Conservation (phyloP, 1,140 invertebrate genomes). For the Aphidius ervi region DNA sequence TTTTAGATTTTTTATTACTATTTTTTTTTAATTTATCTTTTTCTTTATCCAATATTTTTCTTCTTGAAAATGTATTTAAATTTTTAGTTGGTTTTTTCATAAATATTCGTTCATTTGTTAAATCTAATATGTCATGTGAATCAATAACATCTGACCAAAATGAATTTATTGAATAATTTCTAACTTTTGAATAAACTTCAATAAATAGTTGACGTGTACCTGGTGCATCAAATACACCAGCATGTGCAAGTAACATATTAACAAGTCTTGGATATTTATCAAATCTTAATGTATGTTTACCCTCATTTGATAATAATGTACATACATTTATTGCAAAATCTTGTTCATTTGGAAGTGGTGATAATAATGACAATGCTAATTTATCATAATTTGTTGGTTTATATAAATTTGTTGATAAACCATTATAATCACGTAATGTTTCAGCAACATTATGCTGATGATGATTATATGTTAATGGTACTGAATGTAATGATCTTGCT, state of each 20-base stretch:
- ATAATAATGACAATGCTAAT: constrained; percentile 82
- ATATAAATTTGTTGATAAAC: constrained; percentile 68
- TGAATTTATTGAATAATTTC: constrained; percentile 67
- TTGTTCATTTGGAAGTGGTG: constrained; percentile 96
- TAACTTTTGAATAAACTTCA: constrained; percentile 66
- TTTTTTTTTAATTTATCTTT: constrained; percentile 26
- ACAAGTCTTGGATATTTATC: constrained; percentile 79
- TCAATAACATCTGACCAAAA: constrained; percentile 71
- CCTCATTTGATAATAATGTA: constrained; percentile 90
- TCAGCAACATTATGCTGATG: constrained; percentile 78
- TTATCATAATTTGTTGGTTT: constrained; percentile 81
- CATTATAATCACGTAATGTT: constrained; percentile 60
- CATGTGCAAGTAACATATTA: constrained; percentile 85
- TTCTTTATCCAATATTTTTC: constrained; percentile 38
- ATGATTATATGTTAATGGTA: constrained; percentile 79
- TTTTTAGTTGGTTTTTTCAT: constrained; percentile 46
- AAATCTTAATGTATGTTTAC: constrained; percentile 80
- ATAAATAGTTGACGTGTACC: constrained; percentile 71
- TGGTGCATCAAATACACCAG: constrained; percentile 77
- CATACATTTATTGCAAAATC: constrained; percentile 98
- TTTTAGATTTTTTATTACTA: constrained; percentile 18
- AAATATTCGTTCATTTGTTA: constrained; percentile 65
- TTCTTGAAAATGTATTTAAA: constrained; percentile 41
- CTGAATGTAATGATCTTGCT: constrained; percentile 63
- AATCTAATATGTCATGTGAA: constrained; percentile 62